Conservation (phyloP, 2,888 invertebrate species). For the Antheraea yamamai region DNA sequence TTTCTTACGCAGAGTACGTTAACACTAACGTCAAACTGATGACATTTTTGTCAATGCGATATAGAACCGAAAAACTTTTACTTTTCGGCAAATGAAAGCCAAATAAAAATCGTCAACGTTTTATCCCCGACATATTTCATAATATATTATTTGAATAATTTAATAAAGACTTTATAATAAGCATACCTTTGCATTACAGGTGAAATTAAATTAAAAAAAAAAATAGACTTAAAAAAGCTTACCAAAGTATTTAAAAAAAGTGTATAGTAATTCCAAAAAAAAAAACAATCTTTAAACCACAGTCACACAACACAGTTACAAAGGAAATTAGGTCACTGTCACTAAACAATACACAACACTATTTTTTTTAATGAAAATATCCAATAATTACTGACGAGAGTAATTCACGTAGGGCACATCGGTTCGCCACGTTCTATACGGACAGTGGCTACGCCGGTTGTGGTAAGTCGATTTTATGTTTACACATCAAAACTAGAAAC, state of each 20-base stretch:
- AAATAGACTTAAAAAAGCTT: constrained; percentile 22
- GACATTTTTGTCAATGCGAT: constrained; percentile 60
- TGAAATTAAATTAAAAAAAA: background rate
- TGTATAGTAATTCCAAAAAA: constrained; percentile 37
- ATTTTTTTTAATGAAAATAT: constrained; percentile 16
- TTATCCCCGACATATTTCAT: constrained; percentile 36
- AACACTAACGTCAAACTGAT: constrained; percentile 60
- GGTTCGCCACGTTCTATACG: constrained; percentile 68
- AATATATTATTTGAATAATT: background rate
- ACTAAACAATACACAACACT: constrained; percentile 33
- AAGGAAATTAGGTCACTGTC: constrained; percentile 55
- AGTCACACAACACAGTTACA: constrained; percentile 49
- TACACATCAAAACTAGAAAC: constrained; percentile 54
- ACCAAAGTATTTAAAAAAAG: constrained; percentile 42
- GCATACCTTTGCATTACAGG: background rate
- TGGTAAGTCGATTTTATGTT: constrained; percentile 66
- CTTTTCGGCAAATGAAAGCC: constrained; percentile 59
- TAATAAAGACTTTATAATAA: background rate
- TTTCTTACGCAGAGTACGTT: constrained; percentile 70
- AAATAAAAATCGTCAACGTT: constrained; percentile 27
- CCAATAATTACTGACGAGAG: constrained; percentile 18
- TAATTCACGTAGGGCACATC: constrained; percentile 33
- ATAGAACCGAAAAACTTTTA: constrained; percentile 67
- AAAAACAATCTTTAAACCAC: constrained; percentile 53
- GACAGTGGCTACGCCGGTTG: constrained; percentile 73